Base-by-base conservation (phyloP, 2,797 vertebrate genomes). In the Pitangus sulphuratus region DNA sequence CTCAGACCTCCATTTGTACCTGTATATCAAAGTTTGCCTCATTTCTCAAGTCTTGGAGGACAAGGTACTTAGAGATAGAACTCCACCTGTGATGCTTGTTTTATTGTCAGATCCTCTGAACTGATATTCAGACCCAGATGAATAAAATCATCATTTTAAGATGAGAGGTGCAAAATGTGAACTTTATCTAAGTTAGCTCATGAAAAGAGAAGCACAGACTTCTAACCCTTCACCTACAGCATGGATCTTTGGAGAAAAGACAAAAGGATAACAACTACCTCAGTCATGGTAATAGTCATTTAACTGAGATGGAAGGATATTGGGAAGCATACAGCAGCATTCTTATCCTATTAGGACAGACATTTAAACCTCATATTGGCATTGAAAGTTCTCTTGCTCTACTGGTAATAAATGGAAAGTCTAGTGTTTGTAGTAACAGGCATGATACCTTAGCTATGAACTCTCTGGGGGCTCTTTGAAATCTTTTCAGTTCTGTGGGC, bases 371-470 rank as follows among this genome's bases (percentile, higher is more conserved):
- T 76, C 61, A 51, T 44, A 56, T 40, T 94, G 69, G 26, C 70
- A 62, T 77, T 76, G 65, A 80, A 93, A 66, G 1, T n/a, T 58
- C 56, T 61, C 64, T 72, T 56, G 31, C 30, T 90, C 54, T 84
- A 45, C 50, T 84, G 54, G 47, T 77, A 84, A 80, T 89, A 74
- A 90, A 76, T 33, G 40, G n/a, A 76, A 89, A 56, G 17, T 48
- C 58, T 91, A 84, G 47, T 48, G 58, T 84, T 89, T 95, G 80
- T 72, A 76, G 74, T 79, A 86, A 90, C 57, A 75, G n/a, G 37
- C 33, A 33, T 14, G 26, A 88, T 72, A 54, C 39, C 45, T 86
- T 44, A 69, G 83, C 74, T 79, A n/a, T 19, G 3, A 86, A n/a
- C 14, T 72, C 82, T 70, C 78, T 56, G 30, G 21, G 13, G 80